phyloP scores from a whole-genome alignment of 2,113 vertebrate species.

The Antechinus stuartii region DNA sequence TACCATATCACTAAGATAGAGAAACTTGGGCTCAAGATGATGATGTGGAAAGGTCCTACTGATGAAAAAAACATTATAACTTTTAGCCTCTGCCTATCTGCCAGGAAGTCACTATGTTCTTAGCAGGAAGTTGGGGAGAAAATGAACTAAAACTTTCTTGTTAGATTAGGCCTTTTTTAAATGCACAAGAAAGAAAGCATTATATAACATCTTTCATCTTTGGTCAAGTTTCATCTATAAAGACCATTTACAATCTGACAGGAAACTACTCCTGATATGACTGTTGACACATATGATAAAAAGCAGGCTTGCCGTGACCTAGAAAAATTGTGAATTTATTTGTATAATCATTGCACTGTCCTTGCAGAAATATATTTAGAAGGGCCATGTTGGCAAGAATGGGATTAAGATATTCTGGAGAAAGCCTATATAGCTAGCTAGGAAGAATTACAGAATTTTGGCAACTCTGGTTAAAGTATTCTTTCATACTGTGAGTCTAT shows the following conservation, averaged over 20 bases:
- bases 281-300: slow-evolving; percentile 50
- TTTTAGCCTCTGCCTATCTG: slow-evolving; percentile 13
- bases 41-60: slow-evolving; percentile 6
- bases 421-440: slow-evolving; percentile 34
- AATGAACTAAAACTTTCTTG: background rate
- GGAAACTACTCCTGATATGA: slow-evolving; percentile 50
- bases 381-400: slow-evolving; percentile 62
- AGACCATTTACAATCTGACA: slow-evolving; percentile 56
- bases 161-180: slow-evolving; percentile 18
- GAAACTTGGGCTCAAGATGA: slow-evolving; percentile 19
- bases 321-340: slow-evolving; percentile 76
- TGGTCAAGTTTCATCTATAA: slow-evolving; percentile 54
- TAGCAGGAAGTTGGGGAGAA: background rate
- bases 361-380: slow-evolving; percentile 73
- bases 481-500: slow-evolving; percentile 36
- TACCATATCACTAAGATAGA: slow-evolving; percentile 37
- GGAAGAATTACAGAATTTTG: slow-evolving; percentile 22
- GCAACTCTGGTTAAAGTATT: slow-evolving; percentile 38
- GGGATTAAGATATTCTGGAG: slow-evolving; percentile 56
- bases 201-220: slow-evolving; percentile 35
- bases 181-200: slow-evolving; percentile 15
- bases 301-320: slow-evolving; percentile 73
- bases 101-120: slow-evolving; percentile 1
- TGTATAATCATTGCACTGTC: slow-evolving; percentile 72
- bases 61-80: slow-evolving; percentile 7